Percentiles rank a stretch among this genome's conserved stretches.
phyloP scores from a whole-genome alignment of 2,113 vertebrate species.

The Philantomba maxwellii region DNA sequence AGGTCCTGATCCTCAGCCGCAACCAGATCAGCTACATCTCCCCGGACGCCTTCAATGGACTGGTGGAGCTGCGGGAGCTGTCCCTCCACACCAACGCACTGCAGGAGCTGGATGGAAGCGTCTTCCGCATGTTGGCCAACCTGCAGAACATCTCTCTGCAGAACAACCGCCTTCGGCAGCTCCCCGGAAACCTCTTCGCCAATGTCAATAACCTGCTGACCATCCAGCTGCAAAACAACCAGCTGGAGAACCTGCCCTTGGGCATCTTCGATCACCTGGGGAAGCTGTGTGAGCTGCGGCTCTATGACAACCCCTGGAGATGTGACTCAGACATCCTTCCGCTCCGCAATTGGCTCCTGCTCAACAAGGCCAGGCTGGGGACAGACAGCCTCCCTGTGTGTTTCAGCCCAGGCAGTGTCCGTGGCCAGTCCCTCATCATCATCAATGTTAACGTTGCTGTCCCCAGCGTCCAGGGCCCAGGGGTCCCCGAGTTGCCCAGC shows the following conservation, averaged over 20 bases:
- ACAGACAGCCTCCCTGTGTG: constrained; percentile 79
- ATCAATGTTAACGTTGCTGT: constrained; percentile 55
- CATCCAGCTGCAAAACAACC: constrained; percentile 88
- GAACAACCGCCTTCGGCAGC: constrained; percentile 83
- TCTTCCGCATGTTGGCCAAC: constrained; percentile 80
- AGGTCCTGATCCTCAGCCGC: constrained; percentile 87
- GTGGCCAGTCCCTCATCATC: constrained; percentile 69
- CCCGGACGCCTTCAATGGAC: constrained; percentile 80
- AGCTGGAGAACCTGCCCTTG: constrained; percentile 82
- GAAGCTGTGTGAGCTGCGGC: constrained; percentile 77
- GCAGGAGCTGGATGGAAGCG: constrained; percentile 75
- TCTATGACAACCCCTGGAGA: constrained; percentile 91
- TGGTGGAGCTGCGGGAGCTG: constrained; percentile 84
- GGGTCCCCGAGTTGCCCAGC: background rate
- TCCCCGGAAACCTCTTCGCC: constrained; percentile 82
- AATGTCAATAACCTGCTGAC: constrained; percentile 74
- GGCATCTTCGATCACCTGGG: constrained; percentile 82
- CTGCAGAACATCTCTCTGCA: constrained; percentile 91
- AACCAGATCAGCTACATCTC: constrained; percentile 85
- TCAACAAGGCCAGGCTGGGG: constrained; percentile 77
- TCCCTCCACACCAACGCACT: constrained; percentile 89
- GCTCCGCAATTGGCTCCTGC: constrained; percentile 84
- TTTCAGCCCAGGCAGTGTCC: constrained; percentile 72
- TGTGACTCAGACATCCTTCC: constrained; percentile 87
- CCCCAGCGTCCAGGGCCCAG: background rate